Evolutionary conservation across 2,888 invertebrate genomes (phyloP).

Genomic region (Diplazon laetatorius): DNA sequence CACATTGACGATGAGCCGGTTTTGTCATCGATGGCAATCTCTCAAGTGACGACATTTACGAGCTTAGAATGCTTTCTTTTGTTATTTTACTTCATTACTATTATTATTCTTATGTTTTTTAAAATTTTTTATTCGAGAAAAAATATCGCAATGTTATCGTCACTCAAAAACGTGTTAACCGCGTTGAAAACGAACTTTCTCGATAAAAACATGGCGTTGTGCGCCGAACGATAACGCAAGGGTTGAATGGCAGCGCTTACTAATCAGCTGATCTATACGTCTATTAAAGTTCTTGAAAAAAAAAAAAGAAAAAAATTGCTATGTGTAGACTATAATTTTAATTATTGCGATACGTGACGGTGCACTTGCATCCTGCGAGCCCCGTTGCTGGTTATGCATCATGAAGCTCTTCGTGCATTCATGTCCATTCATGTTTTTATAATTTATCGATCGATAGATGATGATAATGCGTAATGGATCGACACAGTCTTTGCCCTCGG

Average conservation of each 20-base stretch:
- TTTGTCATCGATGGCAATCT: constrained; percentile 1
- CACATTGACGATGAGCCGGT: constrained; percentile 9
- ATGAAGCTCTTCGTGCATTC: background rate
- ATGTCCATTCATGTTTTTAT: too few relatives aligned
- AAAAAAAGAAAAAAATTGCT: too few relatives aligned
- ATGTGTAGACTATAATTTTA: background rate
- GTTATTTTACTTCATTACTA: too few relatives aligned
- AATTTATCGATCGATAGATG: background rate
- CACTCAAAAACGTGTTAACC: background rate
- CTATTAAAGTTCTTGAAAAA: background rate
- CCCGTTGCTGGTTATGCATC: background rate
- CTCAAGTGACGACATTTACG: constrained; percentile 35
- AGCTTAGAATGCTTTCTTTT: too few relatives aligned
- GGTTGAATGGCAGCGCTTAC: too few relatives aligned
- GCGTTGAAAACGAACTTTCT: background rate
- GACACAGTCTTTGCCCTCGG: background rate
- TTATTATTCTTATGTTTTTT: too few relatives aligned
- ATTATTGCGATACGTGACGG: background rate
- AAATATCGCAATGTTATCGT: background rate
- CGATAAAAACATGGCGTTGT: background rate
- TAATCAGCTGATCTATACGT: too few relatives aligned
- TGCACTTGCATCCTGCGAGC: background rate
- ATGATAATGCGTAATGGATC: background rate
- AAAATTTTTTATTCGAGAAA: too few relatives aligned
- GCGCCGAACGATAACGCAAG: background rate